Base-by-base conservation (phyloP, 2,888 invertebrate genomes). In the Aethes cnicana region DNA sequence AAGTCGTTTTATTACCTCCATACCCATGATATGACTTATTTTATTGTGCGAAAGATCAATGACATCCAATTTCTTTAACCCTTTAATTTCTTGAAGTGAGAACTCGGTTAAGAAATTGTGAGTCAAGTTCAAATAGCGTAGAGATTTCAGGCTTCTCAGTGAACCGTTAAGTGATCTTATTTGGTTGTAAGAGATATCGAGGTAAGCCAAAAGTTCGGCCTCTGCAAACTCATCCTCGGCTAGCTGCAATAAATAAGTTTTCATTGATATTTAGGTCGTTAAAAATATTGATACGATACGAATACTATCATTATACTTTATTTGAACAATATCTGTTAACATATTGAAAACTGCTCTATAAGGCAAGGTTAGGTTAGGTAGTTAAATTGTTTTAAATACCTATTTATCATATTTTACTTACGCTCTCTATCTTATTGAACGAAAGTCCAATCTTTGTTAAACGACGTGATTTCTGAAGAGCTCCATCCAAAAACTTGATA, bases 41-140 rank as follows among this genome's bases (percentile, higher is more conserved):
- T 91, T 92, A 74, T 96, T 96, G 71, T 93, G 91, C 2, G 95
- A 95, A 16, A 96, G 84, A 80, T 96, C 96, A 47, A 96, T 91
- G 9, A 92, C 90, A 37, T 92, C 92, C n/a, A 96, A 81, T 57
- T 91, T 91, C 58, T 92, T 92, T 53, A 96, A 78, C 0, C 95
- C 95, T 50, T 93, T 93, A 35, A 96, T 92, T 76, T 96, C 95
- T 73, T 94, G 93, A 68, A 96, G 91, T 0, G 95, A 95, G 81
- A 96, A 96, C 67, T 95, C 95, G 1, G 91, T 90, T 49, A 96
- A 89, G 26, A 91, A 88, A 72, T 96, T 96, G 71, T 93, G 93
- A 0, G 95, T 95, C 55, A 96, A 85, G 80, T 96, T 96, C 32
- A 95, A 90, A 58, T 91, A 92, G 57, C 91, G 91, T 14, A 96